A percentile compares a stretch with the other conserved stretches of the same genome.
Conservation (phyloP, 1,140 invertebrate species). For the Macrosteles quadrilineatus region DNA sequence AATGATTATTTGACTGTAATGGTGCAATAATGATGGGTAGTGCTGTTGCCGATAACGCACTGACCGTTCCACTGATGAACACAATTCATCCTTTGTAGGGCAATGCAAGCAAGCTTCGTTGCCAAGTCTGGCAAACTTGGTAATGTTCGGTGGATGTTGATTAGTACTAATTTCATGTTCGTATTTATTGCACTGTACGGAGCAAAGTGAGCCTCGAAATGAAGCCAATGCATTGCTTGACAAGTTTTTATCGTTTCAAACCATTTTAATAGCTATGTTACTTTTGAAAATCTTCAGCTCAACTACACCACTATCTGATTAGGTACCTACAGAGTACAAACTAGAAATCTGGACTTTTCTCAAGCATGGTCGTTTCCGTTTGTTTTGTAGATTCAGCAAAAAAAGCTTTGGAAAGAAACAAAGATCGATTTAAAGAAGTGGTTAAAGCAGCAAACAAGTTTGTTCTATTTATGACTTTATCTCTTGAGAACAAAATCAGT, state of each 20-base stretch:
- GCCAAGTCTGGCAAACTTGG: too few relatives aligned
- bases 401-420: neutral
- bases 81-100: too few relatives aligned
- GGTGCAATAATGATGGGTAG: too few relatives aligned
- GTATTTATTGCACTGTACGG: too few relatives aligned
- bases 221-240: neutral
- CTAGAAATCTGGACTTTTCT: neutral
- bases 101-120: too few relatives aligned
- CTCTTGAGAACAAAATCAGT: neutral
- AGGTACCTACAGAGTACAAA: too few relatives aligned
- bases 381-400: neutral
- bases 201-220: neutral
- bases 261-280: neutral
- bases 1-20: too few relatives aligned
- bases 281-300: neutral
- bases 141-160: too few relatives aligned
- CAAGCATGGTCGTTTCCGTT: conserved; percentile 1
- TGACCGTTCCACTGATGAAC: too few relatives aligned
- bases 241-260: neutral
- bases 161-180: too few relatives aligned
- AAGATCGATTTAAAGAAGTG: neutral
- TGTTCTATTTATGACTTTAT: neutral
- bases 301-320: neutral
- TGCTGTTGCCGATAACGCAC: too few relatives aligned
- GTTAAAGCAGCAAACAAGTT: neutral